Percentiles rank a stretch among this genome's conserved stretches.
Evolutionary conservation across 1,140 invertebrate species (phyloP).

Genomic region (Odontomachus brunneus): DNA sequence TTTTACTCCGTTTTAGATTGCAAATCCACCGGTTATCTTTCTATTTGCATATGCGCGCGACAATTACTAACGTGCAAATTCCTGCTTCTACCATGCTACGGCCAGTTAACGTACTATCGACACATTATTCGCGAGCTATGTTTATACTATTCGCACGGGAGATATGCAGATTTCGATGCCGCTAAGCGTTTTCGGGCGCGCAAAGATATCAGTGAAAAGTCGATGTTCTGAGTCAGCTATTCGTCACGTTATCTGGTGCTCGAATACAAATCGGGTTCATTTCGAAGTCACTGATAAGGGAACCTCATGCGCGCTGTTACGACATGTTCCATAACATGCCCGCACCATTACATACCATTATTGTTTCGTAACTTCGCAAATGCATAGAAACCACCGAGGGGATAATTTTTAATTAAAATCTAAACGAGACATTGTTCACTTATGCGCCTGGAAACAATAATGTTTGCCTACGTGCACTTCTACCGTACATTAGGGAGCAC

Average conservation of each 20-base stretch:
- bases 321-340: background rate
- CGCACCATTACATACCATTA: background rate
- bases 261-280: background rate
- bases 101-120: slow-evolving; percentile 4
- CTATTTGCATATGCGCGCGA: background rate
- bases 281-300: background rate
- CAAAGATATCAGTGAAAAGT: slow-evolving; percentile 4
- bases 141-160: slow-evolving; percentile 7
- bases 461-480: slow-evolving; percentile 1
- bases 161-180: slow-evolving; percentile 22
- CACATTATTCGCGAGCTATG: slow-evolving; percentile 26
- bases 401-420: background rate
- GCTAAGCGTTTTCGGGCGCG: background rate
- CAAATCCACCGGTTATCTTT: background rate
- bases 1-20: background rate
- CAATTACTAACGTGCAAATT: slow-evolving; percentile 5
- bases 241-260: no score
- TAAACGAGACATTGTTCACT: background rate
- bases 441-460: slow-evolving; percentile 7
- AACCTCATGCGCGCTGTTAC: background rate
- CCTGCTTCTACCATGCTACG: background rate
- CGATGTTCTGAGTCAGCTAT: background rate
- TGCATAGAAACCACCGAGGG: background rate
- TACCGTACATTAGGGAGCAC: slow-evolving; percentile 12
- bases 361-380: background rate